Evolutionary conservation across 2,888 invertebrate genomes (phyloP).

Genomic region (Microchrysa polita): DNA sequence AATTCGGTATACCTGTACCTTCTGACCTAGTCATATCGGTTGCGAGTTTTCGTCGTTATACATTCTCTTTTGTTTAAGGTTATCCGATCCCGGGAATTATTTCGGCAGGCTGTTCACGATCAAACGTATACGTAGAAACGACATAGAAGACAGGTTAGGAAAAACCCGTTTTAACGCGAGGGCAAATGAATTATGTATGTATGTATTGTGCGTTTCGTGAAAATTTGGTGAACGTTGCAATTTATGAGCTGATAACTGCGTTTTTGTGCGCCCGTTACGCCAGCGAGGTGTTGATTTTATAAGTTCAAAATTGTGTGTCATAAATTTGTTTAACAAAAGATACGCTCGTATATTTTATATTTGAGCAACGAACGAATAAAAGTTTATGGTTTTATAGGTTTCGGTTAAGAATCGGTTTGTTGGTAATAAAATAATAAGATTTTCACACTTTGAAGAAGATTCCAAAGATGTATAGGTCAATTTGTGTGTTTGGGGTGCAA

Average conservation of each 20-base stretch:
- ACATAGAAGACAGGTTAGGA: neutral
- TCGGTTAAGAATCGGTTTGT: too few species aligned
- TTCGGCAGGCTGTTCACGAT: neutral
- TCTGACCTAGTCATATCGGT: slow-evolving; percentile 26
- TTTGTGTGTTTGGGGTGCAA: too few species aligned
- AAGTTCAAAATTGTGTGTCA: neutral
- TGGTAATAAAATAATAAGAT: too few species aligned
- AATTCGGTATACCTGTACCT: slow-evolving; percentile 26
- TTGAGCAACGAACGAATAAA: neutral
- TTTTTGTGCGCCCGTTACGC: slow-evolving; percentile 30
- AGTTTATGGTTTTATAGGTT: too few species aligned
- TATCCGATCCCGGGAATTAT: neutral
- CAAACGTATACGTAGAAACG: too few species aligned
- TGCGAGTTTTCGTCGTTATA: neutral
- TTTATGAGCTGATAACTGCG: slow-evolving; percentile 42
- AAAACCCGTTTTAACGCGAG: slow-evolving; percentile 10
- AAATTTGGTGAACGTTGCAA: slow-evolving; percentile 1
- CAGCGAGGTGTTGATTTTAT: slow-evolving; percentile 41
- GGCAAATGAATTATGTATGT: slow-evolving; percentile 9
- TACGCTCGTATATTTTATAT: too few species aligned
- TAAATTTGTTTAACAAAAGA: slow-evolving; percentile 26
- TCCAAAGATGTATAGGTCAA: too few species aligned
- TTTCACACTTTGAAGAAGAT: too few species aligned
- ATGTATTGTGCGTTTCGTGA: neutral
- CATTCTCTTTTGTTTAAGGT: neutral